These are phyloP conservation scores for Solea solea DNA, from an alignment of 2,113 vertebrate species.

Conservation along the genomic window DNA sequence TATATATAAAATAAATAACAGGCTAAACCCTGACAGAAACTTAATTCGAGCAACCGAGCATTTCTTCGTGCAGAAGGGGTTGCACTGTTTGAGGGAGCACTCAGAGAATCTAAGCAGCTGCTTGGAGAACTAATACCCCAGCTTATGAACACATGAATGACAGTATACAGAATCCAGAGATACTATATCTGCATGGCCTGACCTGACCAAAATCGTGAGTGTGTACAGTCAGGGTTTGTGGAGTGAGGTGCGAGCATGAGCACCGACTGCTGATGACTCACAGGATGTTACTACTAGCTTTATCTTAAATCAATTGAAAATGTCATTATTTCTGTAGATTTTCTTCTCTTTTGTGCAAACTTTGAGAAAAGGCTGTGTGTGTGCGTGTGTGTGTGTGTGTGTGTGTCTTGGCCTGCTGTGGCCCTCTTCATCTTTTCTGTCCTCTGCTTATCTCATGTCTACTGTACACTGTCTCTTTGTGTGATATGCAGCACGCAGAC, in stretches of 20 bases:
- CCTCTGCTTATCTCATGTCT: too few relatives aligned
- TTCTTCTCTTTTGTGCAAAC: not conserved
- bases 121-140: constrained; percentile 11
- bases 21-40: not conserved
- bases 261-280: not conserved
- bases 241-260: not conserved
- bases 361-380: not conserved
- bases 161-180: constrained; percentile 14
- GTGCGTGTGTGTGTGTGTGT: not conserved
- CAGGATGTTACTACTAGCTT: constrained; percentile 7
- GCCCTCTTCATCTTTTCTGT: not conserved
- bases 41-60: not conserved
- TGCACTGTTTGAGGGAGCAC: not conserved
- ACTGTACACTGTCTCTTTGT: too few relatives aligned
- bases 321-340: not conserved
- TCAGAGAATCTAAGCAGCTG: constrained; percentile 16
- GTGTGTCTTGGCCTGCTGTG: not conserved
- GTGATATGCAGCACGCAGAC: too few relatives aligned
- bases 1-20: not conserved
- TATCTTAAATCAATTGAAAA: not conserved
- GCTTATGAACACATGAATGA: constrained; percentile 15
- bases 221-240: constrained; percentile 1
- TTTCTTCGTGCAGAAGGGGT: not conserved
- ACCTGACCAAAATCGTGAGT: constrained; percentile 36
- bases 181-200: constrained; percentile 18